Evolutionary conservation across 2,113 vertebrate species (phyloP).

Genomic region (Candoia aspera): DNA sequence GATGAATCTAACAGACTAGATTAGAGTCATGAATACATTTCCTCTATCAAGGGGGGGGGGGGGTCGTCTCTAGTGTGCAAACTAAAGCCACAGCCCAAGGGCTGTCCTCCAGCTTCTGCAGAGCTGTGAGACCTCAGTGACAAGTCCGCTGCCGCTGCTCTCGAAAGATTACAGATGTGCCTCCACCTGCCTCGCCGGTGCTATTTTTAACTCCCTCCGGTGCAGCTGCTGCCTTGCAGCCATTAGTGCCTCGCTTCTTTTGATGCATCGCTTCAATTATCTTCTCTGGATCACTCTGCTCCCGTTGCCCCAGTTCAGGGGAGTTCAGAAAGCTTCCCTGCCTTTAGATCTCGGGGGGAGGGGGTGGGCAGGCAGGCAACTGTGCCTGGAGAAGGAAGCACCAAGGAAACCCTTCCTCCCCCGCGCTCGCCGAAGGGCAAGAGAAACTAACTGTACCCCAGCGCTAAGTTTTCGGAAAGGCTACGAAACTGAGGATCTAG

Average conservation of each 20-base stretch:
- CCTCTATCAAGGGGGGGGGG: background rate
- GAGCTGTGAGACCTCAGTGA: constrained; percentile 43
- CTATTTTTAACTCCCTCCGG: constrained; percentile 71
- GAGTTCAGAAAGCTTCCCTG: constrained; percentile 20
- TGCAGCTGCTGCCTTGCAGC: constrained; percentile 31
- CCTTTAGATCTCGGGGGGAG: background rate
- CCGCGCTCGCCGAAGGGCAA: background rate
- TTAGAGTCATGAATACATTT: background rate
- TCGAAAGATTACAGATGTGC: constrained; percentile 49
- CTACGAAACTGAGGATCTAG: background rate
- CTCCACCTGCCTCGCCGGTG: constrained; percentile 39
- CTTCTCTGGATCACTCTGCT: constrained; percentile 13
- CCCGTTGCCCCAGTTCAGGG: background rate
- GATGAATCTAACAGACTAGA: background rate
- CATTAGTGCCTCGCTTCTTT: constrained; percentile 11
- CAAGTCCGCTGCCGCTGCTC: constrained; percentile 33
- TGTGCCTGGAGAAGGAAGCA: background rate
- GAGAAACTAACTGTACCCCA: background rate
- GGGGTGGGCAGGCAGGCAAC: background rate
- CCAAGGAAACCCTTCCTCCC: background rate
- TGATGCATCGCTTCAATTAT: constrained; percentile 11
- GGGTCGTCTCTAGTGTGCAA: background rate
- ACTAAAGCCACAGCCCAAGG: background rate
- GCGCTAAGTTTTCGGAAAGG: background rate
- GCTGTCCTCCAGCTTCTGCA: background rate